Conservation (phyloP, 2,113 vertebrate genomes). For the Connochaetes taurinus region DNA sequence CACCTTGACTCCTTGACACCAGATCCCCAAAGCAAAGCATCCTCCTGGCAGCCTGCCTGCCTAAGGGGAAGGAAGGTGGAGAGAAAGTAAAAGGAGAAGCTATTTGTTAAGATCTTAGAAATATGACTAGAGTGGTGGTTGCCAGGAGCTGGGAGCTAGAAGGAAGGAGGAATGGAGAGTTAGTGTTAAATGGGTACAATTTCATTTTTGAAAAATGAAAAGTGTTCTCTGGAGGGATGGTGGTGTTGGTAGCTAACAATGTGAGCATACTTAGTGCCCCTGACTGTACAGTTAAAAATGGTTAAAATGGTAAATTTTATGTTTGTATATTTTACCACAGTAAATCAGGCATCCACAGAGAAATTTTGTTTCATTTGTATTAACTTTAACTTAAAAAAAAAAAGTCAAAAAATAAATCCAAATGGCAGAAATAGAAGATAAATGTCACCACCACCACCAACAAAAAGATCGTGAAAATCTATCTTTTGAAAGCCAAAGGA, state of each 20-base stretch:
- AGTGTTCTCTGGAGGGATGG: not conserved
- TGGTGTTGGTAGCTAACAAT: too few species aligned
- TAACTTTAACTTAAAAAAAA: not conserved
- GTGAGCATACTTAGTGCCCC: not conserved
- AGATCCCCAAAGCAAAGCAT: not conserved
- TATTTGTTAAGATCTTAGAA: not conserved
- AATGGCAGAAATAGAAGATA: not conserved
- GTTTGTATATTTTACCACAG: not conserved
- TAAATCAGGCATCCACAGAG: not conserved
- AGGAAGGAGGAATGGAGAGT: not conserved
- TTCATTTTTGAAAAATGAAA: not conserved
- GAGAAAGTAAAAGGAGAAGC: not conserved
- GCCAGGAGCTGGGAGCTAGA: not conserved
- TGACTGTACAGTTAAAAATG: not conserved
- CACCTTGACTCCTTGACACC: not conserved
- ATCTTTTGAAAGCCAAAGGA: not conserved
- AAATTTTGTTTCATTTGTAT: not conserved
- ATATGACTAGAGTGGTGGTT: not conserved
- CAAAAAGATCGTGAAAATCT: not conserved
- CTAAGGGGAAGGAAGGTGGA: not conserved
- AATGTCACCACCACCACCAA: not conserved
- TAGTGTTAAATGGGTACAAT: not conserved
- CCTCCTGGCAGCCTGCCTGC: not conserved
- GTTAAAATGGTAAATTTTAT: not conserved
- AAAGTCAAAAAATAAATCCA: not conserved